Evolutionary conservation across 1,140 invertebrate species (phyloP).

Genomic region (Melanaphis sacchari): DNA sequence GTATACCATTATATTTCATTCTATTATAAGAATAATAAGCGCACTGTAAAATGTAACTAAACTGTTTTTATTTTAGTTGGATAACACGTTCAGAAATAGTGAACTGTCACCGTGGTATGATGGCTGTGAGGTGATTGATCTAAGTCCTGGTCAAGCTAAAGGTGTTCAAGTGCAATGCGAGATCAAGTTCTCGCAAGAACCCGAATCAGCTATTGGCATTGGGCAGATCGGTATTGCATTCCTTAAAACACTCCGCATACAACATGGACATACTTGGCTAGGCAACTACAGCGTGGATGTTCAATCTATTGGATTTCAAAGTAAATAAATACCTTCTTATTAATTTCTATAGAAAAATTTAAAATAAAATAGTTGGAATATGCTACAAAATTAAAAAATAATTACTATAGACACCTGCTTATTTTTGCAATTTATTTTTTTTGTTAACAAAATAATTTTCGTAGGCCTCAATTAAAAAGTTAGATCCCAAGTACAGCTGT

Average conservation of each 20-base stretch:
- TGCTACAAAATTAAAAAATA: background rate
- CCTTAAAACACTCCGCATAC: slow-evolving; percentile 62
- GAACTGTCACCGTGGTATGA: slow-evolving; percentile 51
- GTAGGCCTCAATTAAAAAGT: background rate
- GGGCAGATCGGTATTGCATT: slow-evolving; percentile 64
- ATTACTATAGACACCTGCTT: background rate
- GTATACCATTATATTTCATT: background rate
- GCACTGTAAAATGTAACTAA: background rate
- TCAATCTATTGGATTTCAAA: slow-evolving; percentile 63
- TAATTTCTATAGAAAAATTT: background rate
- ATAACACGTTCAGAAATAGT: slow-evolving; percentile 50
- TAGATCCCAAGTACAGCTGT: no score
- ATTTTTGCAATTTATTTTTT: background rate
- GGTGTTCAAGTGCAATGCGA: slow-evolving; percentile 51
- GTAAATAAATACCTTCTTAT: slow-evolving; percentile 49
- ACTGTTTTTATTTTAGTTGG: slow-evolving; percentile 28
- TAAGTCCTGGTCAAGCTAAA: slow-evolving; percentile 35
- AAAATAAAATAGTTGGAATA: background rate
- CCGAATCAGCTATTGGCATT: slow-evolving; percentile 58
- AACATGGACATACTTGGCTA: slow-evolving; percentile 63
- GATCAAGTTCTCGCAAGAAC: slow-evolving; percentile 55
- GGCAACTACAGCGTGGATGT: slow-evolving; percentile 63
- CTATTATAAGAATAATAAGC: background rate
- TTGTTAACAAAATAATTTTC: background rate
- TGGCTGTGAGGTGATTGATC: slow-evolving; percentile 45